A percentile compares a stretch with the other conserved stretches of the same genome.
Conservation (phyloP, 2,888 invertebrate species). For the Eledone cirrhosa region DNA sequence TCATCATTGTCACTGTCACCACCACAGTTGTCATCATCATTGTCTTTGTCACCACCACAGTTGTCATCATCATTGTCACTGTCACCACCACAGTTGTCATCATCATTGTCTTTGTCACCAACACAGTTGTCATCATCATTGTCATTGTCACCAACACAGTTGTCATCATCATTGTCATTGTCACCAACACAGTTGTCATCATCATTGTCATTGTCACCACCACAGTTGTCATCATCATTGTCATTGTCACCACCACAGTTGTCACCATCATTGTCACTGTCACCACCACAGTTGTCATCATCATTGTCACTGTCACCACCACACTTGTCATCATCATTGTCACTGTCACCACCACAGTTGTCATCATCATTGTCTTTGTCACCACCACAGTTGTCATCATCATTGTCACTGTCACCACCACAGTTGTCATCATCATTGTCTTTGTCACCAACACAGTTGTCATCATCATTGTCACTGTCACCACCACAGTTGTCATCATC, state of each 20-base stretch:
- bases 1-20: not conserved
- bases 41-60: not conserved
- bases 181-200: no score
- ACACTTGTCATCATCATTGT: not conserved
- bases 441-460: no score
- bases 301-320: not conserved
- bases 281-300: no score
- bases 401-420: not conserved
- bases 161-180: no score
- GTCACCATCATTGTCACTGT: no score
- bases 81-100: not conserved
- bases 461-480: no score
- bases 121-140: no score
- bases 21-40: not conserved
- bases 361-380: not conserved
- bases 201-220: not conserved
- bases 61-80: not conserved
- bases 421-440: not conserved
- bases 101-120: not conserved
- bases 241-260: not conserved
- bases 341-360: not conserved
- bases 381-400: no score
- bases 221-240: not conserved
- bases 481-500: not conserved
- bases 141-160: no score